Conservation (phyloP, 2,113 vertebrate species). For the Acanthochromis polyacanthus region DNA sequence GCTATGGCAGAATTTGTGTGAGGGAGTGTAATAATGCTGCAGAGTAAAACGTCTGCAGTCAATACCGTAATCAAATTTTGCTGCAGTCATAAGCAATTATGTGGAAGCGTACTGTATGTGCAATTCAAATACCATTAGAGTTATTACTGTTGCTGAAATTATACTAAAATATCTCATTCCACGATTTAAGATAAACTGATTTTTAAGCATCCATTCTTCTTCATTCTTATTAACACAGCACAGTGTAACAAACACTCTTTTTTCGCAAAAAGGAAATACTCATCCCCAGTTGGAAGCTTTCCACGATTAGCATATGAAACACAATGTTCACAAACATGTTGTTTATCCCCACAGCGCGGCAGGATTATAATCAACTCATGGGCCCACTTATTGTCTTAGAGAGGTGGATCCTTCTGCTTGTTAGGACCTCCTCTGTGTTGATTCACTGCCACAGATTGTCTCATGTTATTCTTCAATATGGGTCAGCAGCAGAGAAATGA, state of each 20-base stretch:
- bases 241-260: slow-evolving; percentile 5
- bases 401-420: slow-evolving; percentile 33
- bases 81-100: slow-evolving; percentile 45
- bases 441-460: slow-evolving; percentile 37
- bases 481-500: slow-evolving; percentile 12
- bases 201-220: neutral
- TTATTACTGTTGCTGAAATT: neutral
- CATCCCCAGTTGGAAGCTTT: slow-evolving; percentile 7
- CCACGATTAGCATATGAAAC: slow-evolving; percentile 60
- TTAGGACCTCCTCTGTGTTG: slow-evolving; percentile 30
- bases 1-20: slow-evolving; percentile 40
- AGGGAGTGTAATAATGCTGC: slow-evolving; percentile 60
- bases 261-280: slow-evolving; percentile 32
- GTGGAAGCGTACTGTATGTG: slow-evolving; percentile 16
- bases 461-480: slow-evolving; percentile 15
- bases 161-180: neutral
- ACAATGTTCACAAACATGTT: slow-evolving; percentile 45
- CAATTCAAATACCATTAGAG: neutral
- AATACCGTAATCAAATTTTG: slow-evolving; percentile 46
- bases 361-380: slow-evolving; percentile 41
- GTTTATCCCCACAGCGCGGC: slow-evolving; percentile 45
- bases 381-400: slow-evolving; percentile 35
- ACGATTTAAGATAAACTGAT: neutral
- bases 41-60: slow-evolving; percentile 70
- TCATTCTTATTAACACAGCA: neutral